phyloP scores from a whole-genome alignment of 2,113 vertebrate genomes.

The Brachyhypopomus gauderio region DNA sequence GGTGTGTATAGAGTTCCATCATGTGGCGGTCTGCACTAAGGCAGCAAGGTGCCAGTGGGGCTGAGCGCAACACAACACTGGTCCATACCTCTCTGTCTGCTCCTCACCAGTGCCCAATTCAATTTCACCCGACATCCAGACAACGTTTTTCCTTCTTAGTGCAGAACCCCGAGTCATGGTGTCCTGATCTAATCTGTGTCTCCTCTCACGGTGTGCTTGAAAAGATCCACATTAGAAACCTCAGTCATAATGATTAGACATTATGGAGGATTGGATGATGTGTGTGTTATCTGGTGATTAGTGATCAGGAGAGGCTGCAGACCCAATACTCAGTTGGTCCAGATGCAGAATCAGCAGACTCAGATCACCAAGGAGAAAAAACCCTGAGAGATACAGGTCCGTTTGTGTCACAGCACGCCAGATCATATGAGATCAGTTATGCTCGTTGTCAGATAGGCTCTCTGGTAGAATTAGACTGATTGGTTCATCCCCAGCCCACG shows the following conservation, averaged over 20 bases:
- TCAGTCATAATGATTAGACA: neutral
- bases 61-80: slow-evolving; percentile 39
- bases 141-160: slow-evolving; percentile 57
- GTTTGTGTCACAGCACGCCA: slow-evolving; percentile 8
- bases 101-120: slow-evolving; percentile 62
- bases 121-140: slow-evolving; percentile 67
- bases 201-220: neutral
- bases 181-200: slow-evolving; percentile 53
- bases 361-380: neutral
- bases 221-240: slow-evolving; percentile 27
- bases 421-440: slow-evolving; percentile 9
- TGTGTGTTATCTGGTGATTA: slow-evolving; percentile 1
- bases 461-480: slow-evolving; percentile 27
- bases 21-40: slow-evolving; percentile 35
- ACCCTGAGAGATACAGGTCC: neutral
- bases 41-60: slow-evolving; percentile 27
- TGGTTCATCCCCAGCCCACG: neutral
- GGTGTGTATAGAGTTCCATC: slow-evolving; percentile 35
- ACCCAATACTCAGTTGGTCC: neutral
- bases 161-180: slow-evolving; percentile 55
- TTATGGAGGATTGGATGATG: neutral
- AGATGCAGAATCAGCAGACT: neutral
- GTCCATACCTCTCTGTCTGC: slow-evolving; percentile 60
- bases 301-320: neutral
- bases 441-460: neutral